A percentile compares a stretch with the other conserved stretches of the same genome.
Conservation (phyloP, 1,140 invertebrate genomes). For the Laupala kohalensis region DNA sequence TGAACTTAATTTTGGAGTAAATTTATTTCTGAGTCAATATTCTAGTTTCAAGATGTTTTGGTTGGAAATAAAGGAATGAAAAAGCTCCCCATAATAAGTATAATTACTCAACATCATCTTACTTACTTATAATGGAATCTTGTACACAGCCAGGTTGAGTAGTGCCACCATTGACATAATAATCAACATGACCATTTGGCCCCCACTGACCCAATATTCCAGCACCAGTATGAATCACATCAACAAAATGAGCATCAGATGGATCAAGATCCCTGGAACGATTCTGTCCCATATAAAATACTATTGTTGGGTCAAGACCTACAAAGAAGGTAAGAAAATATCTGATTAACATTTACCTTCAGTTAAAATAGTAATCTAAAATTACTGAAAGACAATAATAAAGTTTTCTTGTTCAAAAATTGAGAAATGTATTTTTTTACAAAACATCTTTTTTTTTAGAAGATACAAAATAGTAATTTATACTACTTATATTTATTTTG, state of each 20-base stretch:
- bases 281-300: slow-evolving; percentile 67
- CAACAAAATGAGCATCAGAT: slow-evolving; percentile 73
- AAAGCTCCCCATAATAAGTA: neutral
- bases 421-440: no score
- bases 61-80: neutral
- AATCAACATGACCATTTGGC: slow-evolving; percentile 75
- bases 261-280: slow-evolving; percentile 68
- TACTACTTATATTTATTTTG: no score
- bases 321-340: no score
- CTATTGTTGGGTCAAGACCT: slow-evolving; percentile 71
- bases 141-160: slow-evolving; percentile 74
- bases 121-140: slow-evolving; percentile 64
- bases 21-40: neutral
- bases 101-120: neutral
- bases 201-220: slow-evolving; percentile 74
- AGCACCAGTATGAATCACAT: slow-evolving; percentile 78
- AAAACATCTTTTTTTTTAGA: no score
- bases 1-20: neutral
- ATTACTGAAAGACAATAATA: no score
- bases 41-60: neutral
- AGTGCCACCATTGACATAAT: slow-evolving; percentile 80
- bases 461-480: no score
- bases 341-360: no score
- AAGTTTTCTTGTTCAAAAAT: no score
- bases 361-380: no score